Evolutionary conservation across 1,140 invertebrate species (phyloP).

Genomic region (Liolophura sinensis): DNA sequence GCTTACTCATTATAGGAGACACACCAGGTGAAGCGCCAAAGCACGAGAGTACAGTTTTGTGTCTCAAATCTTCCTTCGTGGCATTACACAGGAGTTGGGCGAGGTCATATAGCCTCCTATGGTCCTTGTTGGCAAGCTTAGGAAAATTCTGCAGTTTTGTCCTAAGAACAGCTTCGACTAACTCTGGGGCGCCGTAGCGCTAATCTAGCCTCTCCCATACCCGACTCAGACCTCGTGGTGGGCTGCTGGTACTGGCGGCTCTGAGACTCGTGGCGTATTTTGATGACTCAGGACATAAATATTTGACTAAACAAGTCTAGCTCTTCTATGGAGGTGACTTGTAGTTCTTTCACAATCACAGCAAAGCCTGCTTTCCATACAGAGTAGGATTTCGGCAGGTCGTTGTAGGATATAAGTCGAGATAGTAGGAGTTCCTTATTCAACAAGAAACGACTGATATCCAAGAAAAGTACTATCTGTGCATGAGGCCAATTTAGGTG

Average conservation of each 20-base stretch:
- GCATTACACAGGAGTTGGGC: conserved; percentile 11
- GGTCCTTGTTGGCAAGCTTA: conserved; percentile 16
- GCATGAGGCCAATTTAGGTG: no score
- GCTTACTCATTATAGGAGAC: conserved; percentile 16
- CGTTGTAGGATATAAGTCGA: conserved; percentile 12
- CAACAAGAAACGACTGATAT: conserved; percentile 14
- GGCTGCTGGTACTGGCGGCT: conserved; percentile 3
- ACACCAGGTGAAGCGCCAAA: conserved; percentile 26
- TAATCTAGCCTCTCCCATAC: conserved; percentile 22
- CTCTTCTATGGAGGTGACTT: conserved; percentile 8
- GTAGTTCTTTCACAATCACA: conserved; percentile 7
- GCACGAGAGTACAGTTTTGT: conserved; percentile 10
- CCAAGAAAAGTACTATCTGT: no score
- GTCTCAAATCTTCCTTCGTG: conserved; percentile 15
- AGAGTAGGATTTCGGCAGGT: conserved; percentile 7
- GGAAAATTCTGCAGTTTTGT: conserved; percentile 15
- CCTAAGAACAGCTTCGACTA: conserved; percentile 12
- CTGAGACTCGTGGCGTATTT: conserved; percentile 8
- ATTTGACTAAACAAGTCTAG: conserved; percentile 21
- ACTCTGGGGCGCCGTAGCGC: conserved; percentile 16
- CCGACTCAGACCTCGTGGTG: background rate
- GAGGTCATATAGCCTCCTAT: conserved; percentile 16
- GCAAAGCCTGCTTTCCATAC: conserved; percentile 17
- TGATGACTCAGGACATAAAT: conserved; percentile 9
- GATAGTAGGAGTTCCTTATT: conserved; percentile 15